These are phyloP conservation scores for Diarsia dahlii DNA, from an alignment of 2,888 invertebrate species.

Conservation along the genomic window DNA sequence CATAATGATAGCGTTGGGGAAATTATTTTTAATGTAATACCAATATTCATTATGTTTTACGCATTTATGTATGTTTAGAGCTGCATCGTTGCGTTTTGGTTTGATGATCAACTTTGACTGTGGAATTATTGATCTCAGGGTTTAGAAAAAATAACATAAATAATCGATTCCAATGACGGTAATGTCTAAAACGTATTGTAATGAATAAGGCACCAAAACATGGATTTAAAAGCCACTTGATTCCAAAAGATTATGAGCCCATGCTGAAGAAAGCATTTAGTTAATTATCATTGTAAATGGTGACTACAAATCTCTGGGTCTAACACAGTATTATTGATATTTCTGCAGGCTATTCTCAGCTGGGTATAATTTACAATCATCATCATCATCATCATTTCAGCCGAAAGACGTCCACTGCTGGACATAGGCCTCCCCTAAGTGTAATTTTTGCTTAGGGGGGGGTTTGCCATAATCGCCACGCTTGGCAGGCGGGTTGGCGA, in stretches of 20 bases:
- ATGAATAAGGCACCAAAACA: not conserved
- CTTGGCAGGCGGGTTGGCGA: too few relatives aligned
- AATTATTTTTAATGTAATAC: not conserved
- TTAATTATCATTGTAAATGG: not conserved
- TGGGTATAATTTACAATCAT: not conserved
- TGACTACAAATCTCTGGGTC: not conserved
- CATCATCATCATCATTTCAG: too few relatives aligned
- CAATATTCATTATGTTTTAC: not conserved
- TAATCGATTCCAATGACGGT: not conserved
- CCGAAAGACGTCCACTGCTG: too few relatives aligned
- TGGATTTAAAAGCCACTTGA: not conserved
- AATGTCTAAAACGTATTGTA: not conserved
- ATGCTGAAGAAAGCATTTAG: not conserved
- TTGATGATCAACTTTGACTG: not conserved
- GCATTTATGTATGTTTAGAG: not conserved
- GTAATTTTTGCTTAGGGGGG: too few relatives aligned
- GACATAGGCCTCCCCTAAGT: too few relatives aligned
- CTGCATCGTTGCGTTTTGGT: not conserved
- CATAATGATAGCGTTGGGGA: not conserved
- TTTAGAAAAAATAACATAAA: not conserved
- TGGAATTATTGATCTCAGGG: not conserved
- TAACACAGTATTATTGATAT: not conserved
- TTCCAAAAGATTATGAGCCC: not conserved
- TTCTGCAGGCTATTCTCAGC: not conserved
- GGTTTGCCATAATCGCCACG: too few relatives aligned